Percentiles rank a stretch among this genome's conserved stretches.
These are phyloP conservation scores for Hozukius guyotensis DNA, from an alignment of 2,797 vertebrate species.

Conservation along the genomic window DNA sequence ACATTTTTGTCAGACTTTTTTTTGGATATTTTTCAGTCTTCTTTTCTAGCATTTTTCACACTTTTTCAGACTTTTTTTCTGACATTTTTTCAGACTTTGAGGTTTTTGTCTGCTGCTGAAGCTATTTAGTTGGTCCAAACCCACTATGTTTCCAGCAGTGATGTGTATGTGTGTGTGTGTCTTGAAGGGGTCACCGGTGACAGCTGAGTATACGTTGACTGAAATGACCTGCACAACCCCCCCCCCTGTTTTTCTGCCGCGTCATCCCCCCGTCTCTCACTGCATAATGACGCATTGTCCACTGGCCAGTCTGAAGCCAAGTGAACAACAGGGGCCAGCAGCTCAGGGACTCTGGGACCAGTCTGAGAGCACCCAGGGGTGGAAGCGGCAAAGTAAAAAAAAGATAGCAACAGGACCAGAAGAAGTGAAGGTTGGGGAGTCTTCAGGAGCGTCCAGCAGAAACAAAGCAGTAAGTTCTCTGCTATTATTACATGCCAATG, in stretches of 20 bases:
- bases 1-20: too few relatives aligned
- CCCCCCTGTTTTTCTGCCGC: constrained; percentile 2
- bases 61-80: too few relatives aligned
- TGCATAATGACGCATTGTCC: constrained; percentile 32
- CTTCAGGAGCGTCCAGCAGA: neutral
- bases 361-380: constrained; percentile 10
- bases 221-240: constrained; percentile 35
- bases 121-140: neutral
- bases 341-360: neutral
- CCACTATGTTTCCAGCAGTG: neutral
- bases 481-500: neutral
- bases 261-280: constrained; percentile 10
- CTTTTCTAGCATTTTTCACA: too few relatives aligned
- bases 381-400: neutral
- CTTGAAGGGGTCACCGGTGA: neutral
- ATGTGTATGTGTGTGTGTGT: neutral
- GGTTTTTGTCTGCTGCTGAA: neutral
- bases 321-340: constrained; percentile 6
- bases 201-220: constrained; percentile 68
- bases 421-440: constrained; percentile 10
- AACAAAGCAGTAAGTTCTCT: constrained; percentile 26
- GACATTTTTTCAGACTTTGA: neutral
- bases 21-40: too few relatives aligned
- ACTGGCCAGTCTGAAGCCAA: constrained; percentile 11
- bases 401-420: constrained; percentile 27